Percentiles rank a stretch among this genome's conserved stretches.
These are phyloP conservation scores for Helleia helle DNA, from an alignment of 2,888 invertebrate genomes.

Conservation along the genomic window DNA sequence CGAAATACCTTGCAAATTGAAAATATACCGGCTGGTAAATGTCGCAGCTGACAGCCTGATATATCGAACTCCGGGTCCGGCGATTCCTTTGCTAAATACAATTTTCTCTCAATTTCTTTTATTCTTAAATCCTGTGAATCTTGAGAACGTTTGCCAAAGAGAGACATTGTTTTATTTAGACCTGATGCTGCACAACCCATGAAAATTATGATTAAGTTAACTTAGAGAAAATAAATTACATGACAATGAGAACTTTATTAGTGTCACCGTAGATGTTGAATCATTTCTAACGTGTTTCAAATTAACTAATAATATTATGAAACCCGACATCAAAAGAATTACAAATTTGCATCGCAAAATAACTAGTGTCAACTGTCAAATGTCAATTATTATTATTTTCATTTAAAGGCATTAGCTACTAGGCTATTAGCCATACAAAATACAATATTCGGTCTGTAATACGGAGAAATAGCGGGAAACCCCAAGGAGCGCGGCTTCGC, in stretches of 20 bases:
- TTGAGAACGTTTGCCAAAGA: constrained; percentile 48
- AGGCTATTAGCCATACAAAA: too few relatives aligned
- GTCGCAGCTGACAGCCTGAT: constrained; percentile 82
- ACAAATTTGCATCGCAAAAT: not conserved
- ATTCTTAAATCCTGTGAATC: constrained; percentile 39
- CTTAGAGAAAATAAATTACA: too few relatives aligned
- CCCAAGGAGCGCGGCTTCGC: too few relatives aligned
- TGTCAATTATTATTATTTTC: too few relatives aligned
- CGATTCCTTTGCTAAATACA: constrained; percentile 77
- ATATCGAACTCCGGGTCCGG: constrained; percentile 88
- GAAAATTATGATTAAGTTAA: constrained; percentile 31
- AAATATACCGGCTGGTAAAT: constrained; percentile 84
- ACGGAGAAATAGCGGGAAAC: too few relatives aligned
- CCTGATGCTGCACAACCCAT: constrained; percentile 67
- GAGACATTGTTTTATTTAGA: constrained; percentile 51
- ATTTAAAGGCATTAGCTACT: too few relatives aligned
- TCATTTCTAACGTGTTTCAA: too few relatives aligned
- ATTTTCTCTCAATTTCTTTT: constrained; percentile 48
- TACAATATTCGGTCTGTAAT: too few relatives aligned
- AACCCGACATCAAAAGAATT: too few relatives aligned
- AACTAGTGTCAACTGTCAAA: not conserved
- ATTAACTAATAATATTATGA: too few relatives aligned
- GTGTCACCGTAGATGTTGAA: constrained; percentile 6
- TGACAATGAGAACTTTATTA: constrained; percentile 1
- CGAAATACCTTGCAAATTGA: constrained; percentile 87